phyloP scores from a whole-genome alignment of 2,113 vertebrate species.

The Pipra filicauda region DNA sequence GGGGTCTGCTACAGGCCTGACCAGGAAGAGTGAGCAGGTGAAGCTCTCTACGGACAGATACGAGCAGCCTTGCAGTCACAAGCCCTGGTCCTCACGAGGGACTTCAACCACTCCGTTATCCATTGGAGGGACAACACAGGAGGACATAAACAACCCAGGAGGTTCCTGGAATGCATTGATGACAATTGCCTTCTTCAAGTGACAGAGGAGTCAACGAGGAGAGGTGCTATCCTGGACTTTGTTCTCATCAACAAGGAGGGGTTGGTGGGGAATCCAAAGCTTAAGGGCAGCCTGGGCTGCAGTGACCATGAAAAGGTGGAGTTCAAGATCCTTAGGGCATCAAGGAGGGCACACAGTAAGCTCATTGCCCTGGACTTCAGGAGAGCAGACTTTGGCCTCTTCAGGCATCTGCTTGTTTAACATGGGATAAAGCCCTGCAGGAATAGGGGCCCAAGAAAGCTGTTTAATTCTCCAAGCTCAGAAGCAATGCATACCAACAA shows the following conservation, averaged over 20 bases:
- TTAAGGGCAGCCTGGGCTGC: neutral
- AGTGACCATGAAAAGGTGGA: neutral
- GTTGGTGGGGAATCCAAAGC: neutral
- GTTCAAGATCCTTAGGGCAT: neutral
- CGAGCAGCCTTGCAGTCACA: neutral
- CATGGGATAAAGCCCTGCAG: neutral
- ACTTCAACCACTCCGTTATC: neutral
- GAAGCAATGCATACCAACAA: neutral
- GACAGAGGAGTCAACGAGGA: neutral
- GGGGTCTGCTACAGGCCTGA: neutral
- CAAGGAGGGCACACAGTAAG: rapidly evolving
- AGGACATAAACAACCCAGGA: neutral
- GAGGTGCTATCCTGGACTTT: neutral
- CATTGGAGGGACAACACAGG: neutral
- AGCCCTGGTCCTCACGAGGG: neutral
- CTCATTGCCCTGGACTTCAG: neutral
- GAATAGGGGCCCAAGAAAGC: neutral
- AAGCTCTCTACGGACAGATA: neutral
- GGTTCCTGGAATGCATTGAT: neutral
- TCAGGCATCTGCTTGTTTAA: neutral
- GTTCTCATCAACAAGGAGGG: neutral
- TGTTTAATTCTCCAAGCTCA: neutral
- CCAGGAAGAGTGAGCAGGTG: rapidly evolving
- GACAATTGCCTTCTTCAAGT: neutral
- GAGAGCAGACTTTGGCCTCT: neutral